These are phyloP conservation scores for Hippolais icterina DNA, from an alignment of 2,113 vertebrate genomes.

Conservation along the genomic window DNA sequence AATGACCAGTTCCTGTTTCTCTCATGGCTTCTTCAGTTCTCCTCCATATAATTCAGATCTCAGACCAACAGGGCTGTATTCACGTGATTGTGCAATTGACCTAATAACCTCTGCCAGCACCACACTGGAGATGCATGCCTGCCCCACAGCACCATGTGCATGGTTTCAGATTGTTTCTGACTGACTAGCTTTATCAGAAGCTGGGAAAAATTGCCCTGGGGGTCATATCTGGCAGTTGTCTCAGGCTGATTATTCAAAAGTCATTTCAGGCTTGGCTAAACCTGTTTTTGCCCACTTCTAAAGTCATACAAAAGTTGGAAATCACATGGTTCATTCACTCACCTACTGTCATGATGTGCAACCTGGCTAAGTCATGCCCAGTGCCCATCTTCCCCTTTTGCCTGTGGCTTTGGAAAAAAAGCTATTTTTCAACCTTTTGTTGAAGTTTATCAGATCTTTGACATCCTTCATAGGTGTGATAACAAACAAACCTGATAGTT, in stretches of 20 bases:
- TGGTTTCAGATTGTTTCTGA: fast-evolving
- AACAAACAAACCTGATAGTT: background rate
- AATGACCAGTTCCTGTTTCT: background rate
- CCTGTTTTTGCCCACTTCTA: background rate
- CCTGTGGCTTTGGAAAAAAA: background rate
- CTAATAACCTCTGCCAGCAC: background rate
- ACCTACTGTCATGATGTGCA: background rate
- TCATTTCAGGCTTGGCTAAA: background rate
- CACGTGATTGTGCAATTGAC: background rate
- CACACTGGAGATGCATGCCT: fast-evolving
- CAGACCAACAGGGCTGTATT: background rate
- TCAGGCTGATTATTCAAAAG: background rate
- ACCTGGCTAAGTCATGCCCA: background rate
- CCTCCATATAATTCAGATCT: background rate
- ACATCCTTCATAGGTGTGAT: background rate
- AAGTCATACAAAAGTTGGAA: background rate
- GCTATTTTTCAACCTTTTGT: background rate
- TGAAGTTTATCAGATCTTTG: background rate
- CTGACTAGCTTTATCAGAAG: background rate
- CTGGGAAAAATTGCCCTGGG: fast-evolving
- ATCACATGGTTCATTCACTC: fast-evolving
- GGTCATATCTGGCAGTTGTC: background rate
- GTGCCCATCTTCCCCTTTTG: background rate
- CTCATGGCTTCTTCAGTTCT: background rate
- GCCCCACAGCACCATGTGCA: background rate